Evolutionary conservation across 2,888 invertebrate genomes (phyloP), one percentile per base, ranked within the genome.

Genomic region (Troglohyphantes excavatus): DNA sequence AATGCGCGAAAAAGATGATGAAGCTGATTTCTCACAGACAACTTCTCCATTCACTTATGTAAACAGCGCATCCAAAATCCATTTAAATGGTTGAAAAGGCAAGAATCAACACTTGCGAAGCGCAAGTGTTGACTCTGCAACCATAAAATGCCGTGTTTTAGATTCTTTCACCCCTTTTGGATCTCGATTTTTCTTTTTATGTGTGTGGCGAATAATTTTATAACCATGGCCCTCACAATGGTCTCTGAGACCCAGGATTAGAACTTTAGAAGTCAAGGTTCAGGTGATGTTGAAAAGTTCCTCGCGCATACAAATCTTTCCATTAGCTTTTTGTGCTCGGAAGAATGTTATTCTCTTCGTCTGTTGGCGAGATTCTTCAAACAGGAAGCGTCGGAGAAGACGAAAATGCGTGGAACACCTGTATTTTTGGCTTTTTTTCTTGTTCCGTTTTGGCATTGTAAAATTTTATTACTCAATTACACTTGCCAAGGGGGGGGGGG

Each of bases 251-350:
- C 13, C 13, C 53, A 27, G 29, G 29, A 61, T 27, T 59, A 21
- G 27, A 13, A 39, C 13, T 11, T 67, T 23, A 21, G 79, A n/a
- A n/a, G 23, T 81, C 53, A 68, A 53, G 29, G 79, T 78, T 68
- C 79, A 53, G 2, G 19, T 26, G 68, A 23, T 26, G 27, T 53
- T 17, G 46, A 73, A 73, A 53, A 33, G 29, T 70, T 70, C 13
- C 39, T 11, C 19, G 17, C 21, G n/a, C 29, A 53, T 39, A 53
- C 17, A 53, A 2, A 27, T 23, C 27, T 27, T 17, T 72, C 21
- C 23, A 23, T 21, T 72, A 43, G 39, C 6, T 26, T 39, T 39
- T 39, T 39, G 7, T 39, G 39, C n/a, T 39, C 19, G 39, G 21
- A 68, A 72, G 43, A 72, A 70, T 27, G n/a, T 13, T n/a, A 17